phyloP scores from a whole-genome alignment of 35 echinoderm and acorn worm species.

The Lytechinus variegatus region DNA sequence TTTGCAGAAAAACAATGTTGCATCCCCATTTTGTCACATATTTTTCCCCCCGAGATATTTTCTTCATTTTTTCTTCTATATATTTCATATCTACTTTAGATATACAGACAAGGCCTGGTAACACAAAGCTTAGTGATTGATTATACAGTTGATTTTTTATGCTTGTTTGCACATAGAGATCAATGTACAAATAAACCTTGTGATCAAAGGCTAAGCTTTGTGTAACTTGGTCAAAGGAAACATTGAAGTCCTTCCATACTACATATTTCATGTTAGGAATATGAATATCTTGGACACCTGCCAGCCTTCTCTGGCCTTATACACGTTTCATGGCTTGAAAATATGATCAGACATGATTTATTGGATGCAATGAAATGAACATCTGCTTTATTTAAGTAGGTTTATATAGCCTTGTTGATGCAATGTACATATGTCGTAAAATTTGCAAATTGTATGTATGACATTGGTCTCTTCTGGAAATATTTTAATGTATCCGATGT shows the following conservation, averaged over 20 bases:
- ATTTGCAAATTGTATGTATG: not conserved
- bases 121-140: too few species aligned
- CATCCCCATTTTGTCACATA: too few species aligned
- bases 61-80: too few species aligned
- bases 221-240: too few species aligned
- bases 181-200: too few species aligned
- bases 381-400: not conserved
- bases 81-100: not conserved
- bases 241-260: not conserved
- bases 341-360: too few species aligned
- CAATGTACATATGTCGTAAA: not conserved
- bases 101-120: not conserved
- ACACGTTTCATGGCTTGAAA: not conserved
- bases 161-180: too few species aligned
- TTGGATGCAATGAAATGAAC: not conserved
- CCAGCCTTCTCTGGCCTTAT: not conserved
- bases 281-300: not conserved
- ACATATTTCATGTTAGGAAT: not conserved
- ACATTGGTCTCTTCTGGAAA: not conserved
- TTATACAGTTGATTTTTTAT: too few species aligned
- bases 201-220: too few species aligned
- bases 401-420: not conserved
- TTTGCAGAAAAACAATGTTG: too few species aligned
- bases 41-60: too few species aligned
- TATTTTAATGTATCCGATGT: not conserved